Evolutionary conservation across 2,113 vertebrate species (phyloP), one percentile per base, ranked within the genome.

Genomic region (Maccullochella peelii): DNA sequence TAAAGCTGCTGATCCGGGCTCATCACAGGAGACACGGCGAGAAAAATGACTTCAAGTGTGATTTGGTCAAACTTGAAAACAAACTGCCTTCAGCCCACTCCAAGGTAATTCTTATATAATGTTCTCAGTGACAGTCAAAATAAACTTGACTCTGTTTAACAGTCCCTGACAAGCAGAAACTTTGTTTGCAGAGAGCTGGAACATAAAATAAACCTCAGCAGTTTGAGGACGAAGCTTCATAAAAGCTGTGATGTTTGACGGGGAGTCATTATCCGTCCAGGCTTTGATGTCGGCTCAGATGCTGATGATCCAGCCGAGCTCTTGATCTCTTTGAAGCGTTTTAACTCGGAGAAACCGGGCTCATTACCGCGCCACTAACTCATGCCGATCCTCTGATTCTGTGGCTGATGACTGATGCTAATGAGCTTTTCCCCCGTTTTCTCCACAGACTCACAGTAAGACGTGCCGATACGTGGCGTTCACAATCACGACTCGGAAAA

Each of bases 1-100:
- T 49, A 81, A 88, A 89, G 68, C 80, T 73, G 77, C 80, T 89
- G 82, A 87, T 86, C 89, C 86, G 16, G 74, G 80, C 33, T 88
- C 83, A 77, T 50, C 27, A 15, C 8, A 61, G 10, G 66, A 76
- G 52, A 81, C 36, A 2, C 9, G 11, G 12, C 65, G 3, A 23
- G 40, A 59, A 21, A 73, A 49, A 66, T 21, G 4, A 66, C 42
- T 55, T 27, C 27, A 58, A 27, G 8, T 44, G 12, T 4, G 66
- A 57, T 65, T 36, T 14, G 50, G 59, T 57, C 49, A 8, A 82
- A 75, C 40, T 70, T 44, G 23, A 85, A 42, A 71, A 71, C 49
- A 72, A 67, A 77, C 61, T 80, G 59, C 8, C 11, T 42, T 11
- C 4, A 47, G 21, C 62, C 16, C 36, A 23, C 20, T 65, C n/a